Percentiles rank a stretch among this genome's conserved stretches.
phyloP scores from a whole-genome alignment of 2,113 vertebrate genomes.

The Siniperca chuatsi region DNA sequence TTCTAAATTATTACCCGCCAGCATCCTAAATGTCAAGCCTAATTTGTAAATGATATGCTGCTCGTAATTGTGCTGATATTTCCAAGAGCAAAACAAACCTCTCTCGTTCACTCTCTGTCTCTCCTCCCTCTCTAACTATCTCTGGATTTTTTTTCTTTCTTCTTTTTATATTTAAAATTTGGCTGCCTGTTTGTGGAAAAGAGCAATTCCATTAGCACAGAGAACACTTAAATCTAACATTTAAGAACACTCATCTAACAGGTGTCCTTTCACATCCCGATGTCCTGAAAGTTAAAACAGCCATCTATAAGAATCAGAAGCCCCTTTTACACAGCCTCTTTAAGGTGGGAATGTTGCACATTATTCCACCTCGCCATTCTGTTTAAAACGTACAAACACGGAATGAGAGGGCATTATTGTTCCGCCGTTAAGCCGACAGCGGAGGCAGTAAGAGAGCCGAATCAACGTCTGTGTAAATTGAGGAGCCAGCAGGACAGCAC shows the following conservation, averaged over 20 bases:
- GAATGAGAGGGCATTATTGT: too few species aligned
- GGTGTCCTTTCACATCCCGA: conserved; percentile 35
- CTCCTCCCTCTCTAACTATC: not conserved
- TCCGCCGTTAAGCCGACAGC: too few species aligned
- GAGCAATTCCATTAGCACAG: conserved; percentile 23
- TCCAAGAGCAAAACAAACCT: conserved; percentile 72
- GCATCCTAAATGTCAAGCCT: conserved; percentile 77
- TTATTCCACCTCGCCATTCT: too few species aligned
- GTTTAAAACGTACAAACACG: too few species aligned
- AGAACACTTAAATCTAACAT: conserved; percentile 52
- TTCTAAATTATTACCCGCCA: conserved; percentile 66
- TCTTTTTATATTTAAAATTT: conserved; percentile 15
- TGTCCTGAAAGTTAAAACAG: conserved; percentile 38
- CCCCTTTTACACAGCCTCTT: too few species aligned
- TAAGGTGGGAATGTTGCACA: too few species aligned
- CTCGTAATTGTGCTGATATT: conserved; percentile 77
- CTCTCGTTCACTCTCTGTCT: conserved; percentile 28
- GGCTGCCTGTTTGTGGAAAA: conserved; percentile 19
- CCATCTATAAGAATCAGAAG: conserved; percentile 8
- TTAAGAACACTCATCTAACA: conserved; percentile 36
- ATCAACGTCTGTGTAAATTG: too few species aligned
- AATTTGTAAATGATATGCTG: conserved; percentile 80
- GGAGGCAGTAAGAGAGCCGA: too few species aligned
- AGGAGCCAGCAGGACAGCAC: too few species aligned
- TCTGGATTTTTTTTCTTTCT: not conserved